Evolutionary conservation across 2,113 vertebrate species (phyloP), one percentile per base, ranked within the genome.

Genomic region (Nerophis lumbriciformis): DNA sequence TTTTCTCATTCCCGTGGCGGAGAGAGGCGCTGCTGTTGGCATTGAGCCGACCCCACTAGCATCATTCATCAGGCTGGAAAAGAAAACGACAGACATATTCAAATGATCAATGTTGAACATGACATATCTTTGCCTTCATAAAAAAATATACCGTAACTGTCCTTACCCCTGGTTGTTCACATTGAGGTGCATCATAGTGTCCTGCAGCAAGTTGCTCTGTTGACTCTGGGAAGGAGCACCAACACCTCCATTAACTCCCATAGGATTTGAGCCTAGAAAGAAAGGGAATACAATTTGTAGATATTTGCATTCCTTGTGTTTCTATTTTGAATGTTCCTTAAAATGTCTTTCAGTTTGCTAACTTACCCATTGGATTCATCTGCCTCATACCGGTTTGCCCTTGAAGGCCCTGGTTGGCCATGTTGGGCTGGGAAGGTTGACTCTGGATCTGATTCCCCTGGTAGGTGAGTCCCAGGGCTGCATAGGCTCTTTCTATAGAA

Each of bases 401-500:
- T 72, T 93, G 94, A 36, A 93, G 86, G 38, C 91, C 89, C 71
- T 93, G 86, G 75, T 71, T 84, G 58, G 86, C 59, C 83, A 84
- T 78, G 83, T 90, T 92, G 54, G 93, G 77, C 79, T 94, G 95
- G 21, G 90, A 68, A 48, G 87, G 68, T 72, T 92, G 94, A 0
- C 90, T 72, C 58, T 93, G 90, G 88, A 95, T 93, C 90, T 98
- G 97, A 87, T 93, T 98, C 44, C 94, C 94, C 88, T 97, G 95
- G 83, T 98, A 99, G 57, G 97, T 93, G 54, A 99, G 92, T 65
- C 96, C 97, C 10, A 99, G 90, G 10, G 97, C 97, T 59, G 95
- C 95, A 0, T 98, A 99, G 42, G 96, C 97, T 83, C 97, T 88
- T 76, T 99, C 96, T 59, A 99, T 98, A 38, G 96, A 99, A 85